Evolutionary conservation across 1,140 invertebrate genomes (phyloP), one percentile per base, ranked within the genome.

Genomic region (Littorina saxatilis): DNA sequence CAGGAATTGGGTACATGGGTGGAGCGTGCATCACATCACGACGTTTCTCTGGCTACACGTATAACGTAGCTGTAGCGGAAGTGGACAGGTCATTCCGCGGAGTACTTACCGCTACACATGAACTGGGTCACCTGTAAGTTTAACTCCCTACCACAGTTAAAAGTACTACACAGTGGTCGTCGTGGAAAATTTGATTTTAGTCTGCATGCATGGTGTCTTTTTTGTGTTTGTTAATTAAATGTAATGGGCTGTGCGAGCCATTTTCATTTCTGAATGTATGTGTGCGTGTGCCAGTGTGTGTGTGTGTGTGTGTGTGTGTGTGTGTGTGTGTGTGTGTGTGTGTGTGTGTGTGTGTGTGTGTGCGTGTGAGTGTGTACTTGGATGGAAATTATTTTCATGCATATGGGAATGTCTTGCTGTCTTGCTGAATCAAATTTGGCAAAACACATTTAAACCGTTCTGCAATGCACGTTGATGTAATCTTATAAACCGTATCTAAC

Each of bases 91-190:
- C 87, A 76, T 90, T 87, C 61, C 87, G 88, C 29, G 89, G 88
- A 9, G 87, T 90, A 39, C 86, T 90, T 11, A 87, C 88, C 17
- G 84, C 87, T 17, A 86, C 87, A 5, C 89, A 90, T 66, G 89
- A 90, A 84, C 79, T 90, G 37, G 89, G 88, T 17, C 89, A 90
- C 77, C 68, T 90, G 89, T 90, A 86, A 89, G 89, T 85, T 23
- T n/a, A 7, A 27, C 23, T 66, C 11, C n/a, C n/a, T n/a, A n/a
- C n/a, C n/a, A n/a, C n/a, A n/a, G n/a, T n/a, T n/a, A n/a, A n/a
- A n/a, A n/a, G n/a, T n/a, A n/a, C n/a, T n/a, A n/a, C n/a, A n/a
- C n/a, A n/a, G n/a, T n/a, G n/a, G n/a, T n/a, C n/a, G n/a, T n/a
- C n/a, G n/a, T n/a, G n/a, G n/a, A n/a, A n/a, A n/a, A n/a, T n/a